Conservation (phyloP, 1,140 invertebrate genomes). For the Portunus trituberculatus region DNA sequence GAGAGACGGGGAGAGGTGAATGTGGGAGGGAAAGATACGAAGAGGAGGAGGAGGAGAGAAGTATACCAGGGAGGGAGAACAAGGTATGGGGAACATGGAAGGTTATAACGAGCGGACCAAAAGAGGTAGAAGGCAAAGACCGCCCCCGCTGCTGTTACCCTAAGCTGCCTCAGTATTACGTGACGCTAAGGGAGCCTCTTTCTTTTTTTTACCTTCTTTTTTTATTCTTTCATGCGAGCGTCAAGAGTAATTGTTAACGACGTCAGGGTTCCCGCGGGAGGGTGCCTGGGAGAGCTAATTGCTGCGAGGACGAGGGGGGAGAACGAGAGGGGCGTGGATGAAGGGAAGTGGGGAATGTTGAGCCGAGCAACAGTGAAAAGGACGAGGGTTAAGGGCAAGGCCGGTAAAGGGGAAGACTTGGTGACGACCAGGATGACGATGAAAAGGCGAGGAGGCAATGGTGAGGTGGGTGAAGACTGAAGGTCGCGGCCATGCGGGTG, state of each 20-base stretch:
- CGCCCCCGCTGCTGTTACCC: not conserved
- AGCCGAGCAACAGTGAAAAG: not conserved
- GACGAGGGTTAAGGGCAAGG: too few species aligned
- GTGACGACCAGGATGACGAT: too few species aligned
- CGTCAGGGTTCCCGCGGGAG: not conserved
- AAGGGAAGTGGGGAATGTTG: not conserved
- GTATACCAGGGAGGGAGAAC: not conserved
- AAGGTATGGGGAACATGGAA: not conserved
- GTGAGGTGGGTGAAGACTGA: too few species aligned
- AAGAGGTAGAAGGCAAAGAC: not conserved
- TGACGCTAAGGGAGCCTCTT: slow-evolving; percentile 21
- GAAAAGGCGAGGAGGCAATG: too few species aligned
- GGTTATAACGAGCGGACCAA: not conserved
- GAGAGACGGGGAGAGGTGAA: not conserved
- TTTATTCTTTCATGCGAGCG: not conserved
- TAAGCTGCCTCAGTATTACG: not conserved
- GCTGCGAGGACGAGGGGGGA: not conserved
- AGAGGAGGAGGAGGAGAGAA: not conserved
- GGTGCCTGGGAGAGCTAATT: slow-evolving; percentile 24
- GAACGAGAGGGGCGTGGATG: not conserved
- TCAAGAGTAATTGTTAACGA: slow-evolving; percentile 42
- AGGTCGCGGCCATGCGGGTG: too few species aligned
- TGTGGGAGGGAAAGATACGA: not conserved
- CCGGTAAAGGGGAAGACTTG: too few species aligned
- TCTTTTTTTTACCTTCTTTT: too few species aligned